Evolutionary conservation across 23 tunicate species (phyloP), one percentile per base, ranked within the genome.

Genomic region (Halocynthia roretzi): DNA sequence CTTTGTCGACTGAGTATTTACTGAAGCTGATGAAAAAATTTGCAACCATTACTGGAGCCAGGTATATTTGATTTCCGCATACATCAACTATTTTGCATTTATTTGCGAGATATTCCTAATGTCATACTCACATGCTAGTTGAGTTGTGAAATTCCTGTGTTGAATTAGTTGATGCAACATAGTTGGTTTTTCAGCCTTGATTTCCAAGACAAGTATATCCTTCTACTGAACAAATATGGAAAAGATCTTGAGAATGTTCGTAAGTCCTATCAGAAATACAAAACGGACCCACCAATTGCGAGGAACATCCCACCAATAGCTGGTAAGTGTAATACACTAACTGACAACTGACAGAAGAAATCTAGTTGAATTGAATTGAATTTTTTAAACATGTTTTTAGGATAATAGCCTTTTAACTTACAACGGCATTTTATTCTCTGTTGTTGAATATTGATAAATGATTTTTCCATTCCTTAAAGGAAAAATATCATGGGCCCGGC

Each of bases 221-320:
- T 86, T 53, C 78, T 92, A 0, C 84, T 92, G 60, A 72, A 71
- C 48, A 82, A 73, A 86, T 92, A 92, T 54, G 54, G 83, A 19
- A 84, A 84, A 44, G 99, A 96, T 79, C 73, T 90, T 61, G 96
- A 96, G 56, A 51, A 64, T 17, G 99, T 89, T 8, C 75, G 99
- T 18, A 89, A 89, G 64, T 67, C 80, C 52, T 96, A 96, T 80
- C 83, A 87, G 72, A 96, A 96, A 73, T 81, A 82, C 61, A 96
- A 96, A 69, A 71, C 79, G 18, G 99, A 96, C 40, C 99, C 99
- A 18, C 99, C 96, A 17, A 83, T 85, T 23, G 93, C 99, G 14
- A 78, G 96, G 44, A 96, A 96, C 72, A 71, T 96, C 61, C 99
- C 99, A 19, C 99, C 99, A 0, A 82, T 96, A 49, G 78, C 99